phyloP scores from a whole-genome alignment of 2,113 vertebrate species.

The Platysternon megacephalum region DNA sequence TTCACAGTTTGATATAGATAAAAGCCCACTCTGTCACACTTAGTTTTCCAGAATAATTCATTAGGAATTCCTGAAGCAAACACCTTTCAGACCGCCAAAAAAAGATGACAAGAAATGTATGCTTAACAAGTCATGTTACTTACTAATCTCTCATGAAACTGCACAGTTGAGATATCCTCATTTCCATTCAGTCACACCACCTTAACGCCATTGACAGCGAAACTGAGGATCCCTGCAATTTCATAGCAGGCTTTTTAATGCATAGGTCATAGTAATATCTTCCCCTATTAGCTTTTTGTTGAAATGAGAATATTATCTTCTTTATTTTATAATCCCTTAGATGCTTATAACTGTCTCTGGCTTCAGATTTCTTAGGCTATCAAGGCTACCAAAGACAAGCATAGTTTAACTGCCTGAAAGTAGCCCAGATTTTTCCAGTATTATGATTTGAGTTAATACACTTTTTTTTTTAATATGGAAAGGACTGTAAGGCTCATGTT shows the following conservation, averaged over 20 bases:
- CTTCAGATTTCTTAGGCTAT: not conserved
- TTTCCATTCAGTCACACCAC: not conserved
- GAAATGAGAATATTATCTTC: not conserved
- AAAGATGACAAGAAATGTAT: not conserved
- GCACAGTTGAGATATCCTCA: not conserved
- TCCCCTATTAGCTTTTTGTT: constrained; percentile 14
- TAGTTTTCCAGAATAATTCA: not conserved
- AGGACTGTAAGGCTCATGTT: not conserved
- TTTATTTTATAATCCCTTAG: not conserved
- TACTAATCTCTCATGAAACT: not conserved
- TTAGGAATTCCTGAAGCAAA: not conserved
- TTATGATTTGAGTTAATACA: not conserved
- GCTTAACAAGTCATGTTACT: constrained; percentile 11
- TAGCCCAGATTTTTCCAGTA: not conserved
- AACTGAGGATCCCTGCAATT: not conserved
- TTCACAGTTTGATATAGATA: not conserved
- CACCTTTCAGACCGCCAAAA: not conserved
- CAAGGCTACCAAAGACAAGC: not conserved
- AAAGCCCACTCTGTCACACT: not conserved
- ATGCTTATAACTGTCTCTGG: not conserved
- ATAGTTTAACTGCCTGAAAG: not conserved
- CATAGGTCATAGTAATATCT: not conserved
- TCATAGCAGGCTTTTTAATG: constrained; percentile 19
- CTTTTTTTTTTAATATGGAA: not conserved
- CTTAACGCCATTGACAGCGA: not conserved